phyloP scores from a whole-genome alignment of 37 sponge, comb jelly and placozoan genomes.

The Eunapius fragilis region DNA sequence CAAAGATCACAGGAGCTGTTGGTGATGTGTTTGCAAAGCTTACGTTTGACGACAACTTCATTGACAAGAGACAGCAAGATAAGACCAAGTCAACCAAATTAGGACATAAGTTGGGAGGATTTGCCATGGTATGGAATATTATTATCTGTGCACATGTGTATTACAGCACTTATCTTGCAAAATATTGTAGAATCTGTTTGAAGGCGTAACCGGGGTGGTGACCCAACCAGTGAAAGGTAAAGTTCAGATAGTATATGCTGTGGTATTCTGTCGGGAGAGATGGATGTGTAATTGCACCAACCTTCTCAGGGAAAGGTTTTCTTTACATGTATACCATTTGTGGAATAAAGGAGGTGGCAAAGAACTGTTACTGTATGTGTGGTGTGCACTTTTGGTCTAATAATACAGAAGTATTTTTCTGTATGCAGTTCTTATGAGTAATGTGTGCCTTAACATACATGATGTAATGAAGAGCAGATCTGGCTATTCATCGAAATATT shows the following conservation, averaged over 20 bases:
- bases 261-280: not conserved
- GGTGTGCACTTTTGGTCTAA: too few relatives aligned
- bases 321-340: too few relatives aligned
- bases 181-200: constrained; percentile 57
- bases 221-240: constrained; percentile 85
- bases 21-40: constrained; percentile 88
- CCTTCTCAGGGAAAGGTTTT: too few relatives aligned
- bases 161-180: not conserved
- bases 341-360: too few relatives aligned
- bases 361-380: too few relatives aligned
- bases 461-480: too few relatives aligned
- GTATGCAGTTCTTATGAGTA: too few relatives aligned
- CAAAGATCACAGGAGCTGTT: constrained; percentile 79
- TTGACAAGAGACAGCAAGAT: constrained; percentile 71
- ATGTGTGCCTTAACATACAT: too few relatives aligned
- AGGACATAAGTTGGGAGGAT: constrained; percentile 61
- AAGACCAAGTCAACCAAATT: constrained; percentile 49
- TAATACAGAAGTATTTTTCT: too few relatives aligned
- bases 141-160: not conserved
- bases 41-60: constrained; percentile 78
- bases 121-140: constrained; percentile 59
- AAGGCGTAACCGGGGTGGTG: constrained; percentile 82
- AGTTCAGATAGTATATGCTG: not conserved
- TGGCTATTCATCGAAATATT: too few relatives aligned
- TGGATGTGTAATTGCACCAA: too few relatives aligned